These are phyloP conservation scores for Sardina pilchardus DNA, from an alignment of 2,113 vertebrate genomes.

Conservation along the genomic window DNA sequence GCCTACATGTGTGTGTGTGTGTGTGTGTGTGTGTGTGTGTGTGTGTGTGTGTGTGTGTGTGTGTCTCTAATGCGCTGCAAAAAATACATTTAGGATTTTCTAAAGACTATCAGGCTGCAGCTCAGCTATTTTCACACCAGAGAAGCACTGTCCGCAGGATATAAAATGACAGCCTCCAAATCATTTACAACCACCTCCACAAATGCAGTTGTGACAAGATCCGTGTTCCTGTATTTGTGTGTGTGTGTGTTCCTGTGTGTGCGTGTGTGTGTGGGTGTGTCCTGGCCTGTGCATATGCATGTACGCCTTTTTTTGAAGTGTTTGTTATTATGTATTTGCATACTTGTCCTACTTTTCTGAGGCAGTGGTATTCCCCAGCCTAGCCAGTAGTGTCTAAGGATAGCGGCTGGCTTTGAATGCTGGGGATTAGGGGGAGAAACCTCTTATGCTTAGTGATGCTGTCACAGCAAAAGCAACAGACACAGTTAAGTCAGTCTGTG, in stretches of 20 bases:
- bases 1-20: background rate
- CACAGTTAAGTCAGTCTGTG: background rate
- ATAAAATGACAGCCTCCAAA: no score
- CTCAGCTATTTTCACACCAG: background rate
- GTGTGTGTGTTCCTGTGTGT: background rate
- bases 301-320: background rate
- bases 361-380: background rate
- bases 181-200: no score
- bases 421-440: no score
- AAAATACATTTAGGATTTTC: background rate
- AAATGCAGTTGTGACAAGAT: no score
- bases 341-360: no score
- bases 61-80: background rate
- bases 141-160: background rate
- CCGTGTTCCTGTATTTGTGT: background rate
- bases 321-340: background rate
- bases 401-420: background rate
- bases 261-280: background rate
- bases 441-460: no score
- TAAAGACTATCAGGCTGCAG: no score
- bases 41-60: conserved; percentile 13
- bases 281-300: background rate
- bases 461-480: background rate
- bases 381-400: background rate
- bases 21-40: background rate